Conservation (phyloP, 2,113 vertebrate species). For the Oryzias woworae region DNA sequence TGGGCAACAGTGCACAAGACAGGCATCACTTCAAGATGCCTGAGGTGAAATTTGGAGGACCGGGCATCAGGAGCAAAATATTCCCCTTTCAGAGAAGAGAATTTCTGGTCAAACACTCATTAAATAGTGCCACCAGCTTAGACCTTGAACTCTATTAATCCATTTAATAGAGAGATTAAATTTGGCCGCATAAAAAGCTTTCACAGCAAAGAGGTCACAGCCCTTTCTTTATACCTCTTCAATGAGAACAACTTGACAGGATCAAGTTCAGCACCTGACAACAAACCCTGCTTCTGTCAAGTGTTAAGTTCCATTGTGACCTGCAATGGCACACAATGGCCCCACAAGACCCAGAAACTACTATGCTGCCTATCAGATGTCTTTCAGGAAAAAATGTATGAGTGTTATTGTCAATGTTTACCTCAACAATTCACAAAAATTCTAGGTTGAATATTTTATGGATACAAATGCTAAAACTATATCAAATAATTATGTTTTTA, state of each 20-base stretch:
- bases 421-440: too few relatives aligned
- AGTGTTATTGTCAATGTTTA: too few relatives aligned
- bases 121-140: too few relatives aligned
- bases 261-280: constrained; percentile 80
- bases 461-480: background rate
- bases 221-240: constrained; percentile 66
- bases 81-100: background rate
- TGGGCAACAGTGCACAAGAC: constrained; percentile 56
- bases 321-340: constrained; percentile 72
- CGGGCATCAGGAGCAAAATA: constrained; percentile 17
- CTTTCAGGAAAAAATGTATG: constrained; percentile 30
- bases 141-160: too few relatives aligned
- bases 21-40: constrained; percentile 63
- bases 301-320: constrained; percentile 81
- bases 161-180: constrained; percentile 34
- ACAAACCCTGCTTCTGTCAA: constrained; percentile 74
- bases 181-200: constrained; percentile 33
- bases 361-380: constrained; percentile 52
- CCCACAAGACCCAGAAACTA: constrained; percentile 52
- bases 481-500: background rate
- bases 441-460: too few relatives aligned
- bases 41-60: constrained; percentile 48
- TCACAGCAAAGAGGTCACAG: constrained; percentile 62
- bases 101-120: background rate
- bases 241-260: constrained; percentile 69